Conservation (phyloP, 2,113 vertebrate genomes). For the Penelope pileata region DNA sequence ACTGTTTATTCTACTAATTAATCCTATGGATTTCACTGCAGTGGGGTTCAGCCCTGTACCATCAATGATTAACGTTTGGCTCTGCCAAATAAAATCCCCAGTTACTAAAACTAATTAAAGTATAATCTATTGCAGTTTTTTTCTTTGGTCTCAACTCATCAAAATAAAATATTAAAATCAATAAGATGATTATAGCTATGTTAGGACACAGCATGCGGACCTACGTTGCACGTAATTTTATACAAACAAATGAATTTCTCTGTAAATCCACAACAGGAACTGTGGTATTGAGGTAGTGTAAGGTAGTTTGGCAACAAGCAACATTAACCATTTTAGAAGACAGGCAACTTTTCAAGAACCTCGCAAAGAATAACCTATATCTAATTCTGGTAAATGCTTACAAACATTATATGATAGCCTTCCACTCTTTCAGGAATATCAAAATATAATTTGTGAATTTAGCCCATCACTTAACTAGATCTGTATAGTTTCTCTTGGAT, state of each 20-base stretch:
- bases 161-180: constrained; percentile 31
- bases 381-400: not conserved
- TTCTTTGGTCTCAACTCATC: not conserved
- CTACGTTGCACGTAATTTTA: not conserved
- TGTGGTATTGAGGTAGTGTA: not conserved
- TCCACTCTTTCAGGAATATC: not conserved
- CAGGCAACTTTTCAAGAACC: not conserved
- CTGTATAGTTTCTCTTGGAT: not conserved
- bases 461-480: not conserved
- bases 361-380: not conserved
- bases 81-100: not conserved
- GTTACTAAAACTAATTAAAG: not conserved
- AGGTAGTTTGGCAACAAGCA: not conserved
- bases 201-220: not conserved
- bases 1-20: constrained; percentile 25
- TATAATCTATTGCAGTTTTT: not conserved
- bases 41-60: not conserved
- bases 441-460: not conserved
- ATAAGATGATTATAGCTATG: not conserved
- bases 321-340: not conserved
- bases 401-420: not conserved
- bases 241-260: not conserved
- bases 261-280: not conserved
- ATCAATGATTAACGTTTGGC: not conserved
- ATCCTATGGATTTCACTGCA: constrained; percentile 7